These are phyloP conservation scores for Melangyna quadrimaculata DNA, from an alignment of 2,888 invertebrate genomes.

Conservation along the genomic window DNA sequence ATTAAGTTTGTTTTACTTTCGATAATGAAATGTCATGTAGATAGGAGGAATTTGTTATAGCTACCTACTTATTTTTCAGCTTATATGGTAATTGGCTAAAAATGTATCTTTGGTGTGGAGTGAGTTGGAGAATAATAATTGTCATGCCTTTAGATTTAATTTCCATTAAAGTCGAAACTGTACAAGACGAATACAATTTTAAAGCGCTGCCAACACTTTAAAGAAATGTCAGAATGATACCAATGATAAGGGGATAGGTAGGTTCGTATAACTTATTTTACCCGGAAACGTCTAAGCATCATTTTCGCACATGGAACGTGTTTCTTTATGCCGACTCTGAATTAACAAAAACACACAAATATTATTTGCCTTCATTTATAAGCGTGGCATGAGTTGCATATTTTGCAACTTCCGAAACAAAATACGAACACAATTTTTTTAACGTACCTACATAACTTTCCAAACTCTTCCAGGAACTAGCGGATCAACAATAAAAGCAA, in stretches of 20 bases:
- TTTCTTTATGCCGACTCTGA: neutral
- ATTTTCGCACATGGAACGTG: neutral
- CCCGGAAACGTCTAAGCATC: neutral
- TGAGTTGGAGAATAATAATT: neutral
- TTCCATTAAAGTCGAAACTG: too few relatives aligned
- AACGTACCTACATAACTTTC: slow-evolving; percentile 8
- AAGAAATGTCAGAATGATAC: neutral
- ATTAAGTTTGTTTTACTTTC: slow-evolving; percentile 65
- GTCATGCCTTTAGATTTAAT: too few relatives aligned
- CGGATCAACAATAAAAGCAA: slow-evolving; percentile 46
- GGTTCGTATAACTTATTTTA: neutral
- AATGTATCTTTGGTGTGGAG: neutral
- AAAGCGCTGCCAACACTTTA: neutral
- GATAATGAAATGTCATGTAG: slow-evolving; percentile 67
- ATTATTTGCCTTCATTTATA: neutral
- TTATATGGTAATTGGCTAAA: slow-evolving; percentile 8
- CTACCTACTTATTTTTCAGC: neutral
- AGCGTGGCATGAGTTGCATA: neutral
- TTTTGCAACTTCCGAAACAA: slow-evolving; percentile 40
- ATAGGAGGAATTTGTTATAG: slow-evolving; percentile 14
- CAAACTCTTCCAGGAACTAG: slow-evolving; percentile 55
- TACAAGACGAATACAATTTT: too few relatives aligned
- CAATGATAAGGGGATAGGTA: neutral
- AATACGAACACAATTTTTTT: slow-evolving; percentile 7
- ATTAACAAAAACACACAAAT: neutral